These are phyloP conservation scores for Hesperophylax magnus DNA, from an alignment of 1,140 invertebrate genomes.

Conservation along the genomic window DNA sequence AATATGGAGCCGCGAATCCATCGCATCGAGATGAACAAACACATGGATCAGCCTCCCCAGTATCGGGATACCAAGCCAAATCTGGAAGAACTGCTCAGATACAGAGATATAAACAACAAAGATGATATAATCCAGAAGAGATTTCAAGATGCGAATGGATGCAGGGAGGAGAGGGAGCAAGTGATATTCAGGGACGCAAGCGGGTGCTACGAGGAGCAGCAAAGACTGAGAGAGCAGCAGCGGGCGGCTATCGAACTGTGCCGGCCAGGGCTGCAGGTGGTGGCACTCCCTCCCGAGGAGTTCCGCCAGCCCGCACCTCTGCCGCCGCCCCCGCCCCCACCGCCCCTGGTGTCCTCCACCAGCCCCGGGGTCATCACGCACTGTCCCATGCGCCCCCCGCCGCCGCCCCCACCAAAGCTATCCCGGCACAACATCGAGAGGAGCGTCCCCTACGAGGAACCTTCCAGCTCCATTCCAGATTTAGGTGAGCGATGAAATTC, in stretches of 20 bases:
- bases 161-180: conserved; percentile 40
- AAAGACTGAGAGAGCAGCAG: conserved; percentile 53
- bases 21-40: conserved; percentile 1
- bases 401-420: conserved; percentile 71
- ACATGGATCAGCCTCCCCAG: neutral
- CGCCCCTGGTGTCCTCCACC: conserved; percentile 62
- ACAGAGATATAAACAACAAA: conserved; percentile 26
- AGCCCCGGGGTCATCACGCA: conserved; percentile 63
- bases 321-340: conserved; percentile 6
- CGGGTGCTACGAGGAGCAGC: conserved; percentile 50
- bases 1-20: conserved; percentile 29
- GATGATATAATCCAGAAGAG: neutral
- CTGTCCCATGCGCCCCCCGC: conserved; percentile 72
- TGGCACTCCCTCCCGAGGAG: conserved; percentile 67
- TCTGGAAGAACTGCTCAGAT: conserved; percentile 44
- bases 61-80: conserved; percentile 13
- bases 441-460: conserved; percentile 76
- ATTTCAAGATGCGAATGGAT: conserved; percentile 3
- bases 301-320: conserved; percentile 58
- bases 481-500: conserved; percentile 80
- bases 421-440: conserved; percentile 64
- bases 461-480: conserved; percentile 87
- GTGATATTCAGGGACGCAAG: conserved; percentile 44
- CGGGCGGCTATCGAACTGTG: conserved; percentile 61
- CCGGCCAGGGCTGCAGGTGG: conserved; percentile 63